Evolutionary conservation across 37 sponge, comb jelly and placozoan species (phyloP), one percentile per base, ranked within the genome.

Genomic region (Crambe crambe): DNA sequence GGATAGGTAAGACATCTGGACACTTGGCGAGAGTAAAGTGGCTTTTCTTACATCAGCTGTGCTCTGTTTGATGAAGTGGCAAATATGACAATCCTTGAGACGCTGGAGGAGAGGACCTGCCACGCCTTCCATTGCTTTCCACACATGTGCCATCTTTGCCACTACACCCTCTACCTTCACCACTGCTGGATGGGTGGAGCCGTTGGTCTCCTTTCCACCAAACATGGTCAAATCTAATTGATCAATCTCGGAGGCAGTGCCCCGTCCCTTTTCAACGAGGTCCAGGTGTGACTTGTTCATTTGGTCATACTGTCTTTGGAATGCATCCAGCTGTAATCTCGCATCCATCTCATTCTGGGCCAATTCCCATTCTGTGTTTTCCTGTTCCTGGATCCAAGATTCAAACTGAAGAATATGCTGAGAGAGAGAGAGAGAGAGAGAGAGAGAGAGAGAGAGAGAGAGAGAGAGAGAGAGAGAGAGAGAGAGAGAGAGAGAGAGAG

Each of bases 231-330:
- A 22, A 56, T 87, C 87, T 43, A 80, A 26, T 39, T 80, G 66
- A 27, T 30, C 43, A n/a, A 69, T 68, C 25, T 80, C 59, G 25
- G 36, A 22, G 37, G 67, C 56, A 10, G 74, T 37, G 42, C 32
- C 70, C 58, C 34, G 42, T 29, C 87, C 87, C 26, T 62, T 56
- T 37, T 32, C 62, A 5, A 75, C 30, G 20, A 80, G 73, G 3
- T 58, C 59, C 21, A 63, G 42, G 42, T 68, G 47, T 10, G 73
- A 67, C n/a, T 41, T 35, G 27, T 43, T 5, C 5, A 73, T 17
- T 36, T 56, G 76, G 15, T 69, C 37, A 70, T 80, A 80, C 70
- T 79, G 81, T 8, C 72, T 36, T 61, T 87, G 79, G 68, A 87
- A 87, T 37, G 42, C 30, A 15, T 80, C 75, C 47, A 83, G 63